phyloP scores from a whole-genome alignment of 30 jellyfish, hydroid and myxozoan species.

The Chironex yamaguchii region DNA sequence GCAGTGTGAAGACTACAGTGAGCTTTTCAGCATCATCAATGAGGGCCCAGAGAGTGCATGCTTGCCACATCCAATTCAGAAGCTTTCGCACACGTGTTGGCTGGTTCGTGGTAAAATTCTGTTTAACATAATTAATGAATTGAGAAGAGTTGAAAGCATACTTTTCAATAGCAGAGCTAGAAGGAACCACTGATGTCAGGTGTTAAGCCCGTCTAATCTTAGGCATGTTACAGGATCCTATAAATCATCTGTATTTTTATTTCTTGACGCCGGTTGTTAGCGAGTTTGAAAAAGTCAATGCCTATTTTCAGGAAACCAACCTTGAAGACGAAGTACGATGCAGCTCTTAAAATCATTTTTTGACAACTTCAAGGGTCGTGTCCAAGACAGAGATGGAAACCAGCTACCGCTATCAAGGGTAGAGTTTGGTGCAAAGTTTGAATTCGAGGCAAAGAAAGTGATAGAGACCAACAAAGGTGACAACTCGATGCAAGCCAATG shows the following conservation, averaged over 20 bases:
- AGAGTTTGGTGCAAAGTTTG: slow-evolving; percentile 73
- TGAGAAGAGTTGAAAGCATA: slow-evolving; percentile 76
- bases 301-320: slow-evolving; percentile 61
- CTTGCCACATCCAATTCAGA: not conserved
- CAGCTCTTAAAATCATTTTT: too few species aligned
- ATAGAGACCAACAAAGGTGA: slow-evolving; percentile 1
- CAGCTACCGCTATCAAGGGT: too few species aligned
- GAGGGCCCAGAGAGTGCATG: not conserved
- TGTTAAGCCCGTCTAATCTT: too few species aligned
- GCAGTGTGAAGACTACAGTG: not conserved
- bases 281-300: slow-evolving; percentile 69
- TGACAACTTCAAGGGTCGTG: too few species aligned
- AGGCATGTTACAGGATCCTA: slow-evolving; percentile 69
- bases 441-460: slow-evolving; percentile 15
- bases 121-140: not conserved
- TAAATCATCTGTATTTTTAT: too few species aligned
- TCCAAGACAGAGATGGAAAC: too few species aligned
- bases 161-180: slow-evolving; percentile 70
- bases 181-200: slow-evolving; percentile 8
- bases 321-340: too few species aligned
- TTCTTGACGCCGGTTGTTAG: slow-evolving; percentile 66
- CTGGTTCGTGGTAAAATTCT: slow-evolving; percentile 20
- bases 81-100: not conserved
- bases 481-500: not conserved
- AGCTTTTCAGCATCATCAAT: not conserved